Conservation (phyloP, 2,797 vertebrate species). For the Xyrichtys novacula region DNA sequence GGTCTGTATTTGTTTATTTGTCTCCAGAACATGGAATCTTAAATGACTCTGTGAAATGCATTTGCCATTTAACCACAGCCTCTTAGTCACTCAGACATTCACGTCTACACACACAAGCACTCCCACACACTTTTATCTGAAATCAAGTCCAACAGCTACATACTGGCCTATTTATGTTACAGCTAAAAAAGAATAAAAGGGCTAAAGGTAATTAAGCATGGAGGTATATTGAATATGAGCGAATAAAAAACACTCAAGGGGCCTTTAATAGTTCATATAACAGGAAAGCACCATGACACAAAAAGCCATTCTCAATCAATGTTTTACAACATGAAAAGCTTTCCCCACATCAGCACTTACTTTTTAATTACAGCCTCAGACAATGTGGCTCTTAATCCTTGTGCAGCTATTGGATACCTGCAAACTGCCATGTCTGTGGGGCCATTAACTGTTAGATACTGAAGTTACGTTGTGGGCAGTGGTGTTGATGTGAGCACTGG, state of each 20-base stretch:
- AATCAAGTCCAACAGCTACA: not conserved
- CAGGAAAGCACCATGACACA: conserved; percentile 3
- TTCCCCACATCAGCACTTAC: not conserved
- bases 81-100: not conserved
- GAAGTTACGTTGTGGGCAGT: not conserved
- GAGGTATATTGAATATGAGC: not conserved
- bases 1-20: conserved; percentile 37
- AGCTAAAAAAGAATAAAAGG: too few relatives aligned
- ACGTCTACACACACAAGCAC: conserved; percentile 11
- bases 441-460: conserved; percentile 5
- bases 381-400: not conserved
- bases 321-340: not conserved
- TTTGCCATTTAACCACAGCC: conserved; percentile 7
- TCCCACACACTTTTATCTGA: conserved; percentile 9
- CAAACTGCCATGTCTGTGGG: not conserved
- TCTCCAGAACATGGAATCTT: conserved; percentile 35
- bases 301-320: conserved; percentile 7
- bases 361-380: conserved; percentile 8
- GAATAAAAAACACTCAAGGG: conserved; percentile 4
- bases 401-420: conserved; percentile 4
- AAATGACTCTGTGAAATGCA: conserved; percentile 13
- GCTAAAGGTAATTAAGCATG: not conserved
- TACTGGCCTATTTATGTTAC: too few relatives aligned
- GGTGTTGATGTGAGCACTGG: conserved; percentile 26
- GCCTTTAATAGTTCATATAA: conserved; percentile 8